Percentiles rank a stretch among this genome's conserved stretches.
phyloP scores from a whole-genome alignment of 2,797 vertebrate species.

The Rachycentron canadum region DNA sequence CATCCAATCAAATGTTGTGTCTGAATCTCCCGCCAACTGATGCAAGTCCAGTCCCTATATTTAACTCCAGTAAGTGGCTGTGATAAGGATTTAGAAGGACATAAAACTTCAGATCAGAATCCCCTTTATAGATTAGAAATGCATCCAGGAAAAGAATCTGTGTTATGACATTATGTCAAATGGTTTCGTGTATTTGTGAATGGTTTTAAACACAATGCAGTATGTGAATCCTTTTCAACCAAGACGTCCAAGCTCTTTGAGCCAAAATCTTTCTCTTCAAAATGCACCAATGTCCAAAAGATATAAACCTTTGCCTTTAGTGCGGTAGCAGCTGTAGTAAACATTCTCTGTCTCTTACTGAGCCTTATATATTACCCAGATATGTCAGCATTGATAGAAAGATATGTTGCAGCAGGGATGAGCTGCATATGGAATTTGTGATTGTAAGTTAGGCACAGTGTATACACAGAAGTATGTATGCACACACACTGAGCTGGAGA shows the following conservation, averaged over 20 bases:
- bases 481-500: constrained; percentile 10
- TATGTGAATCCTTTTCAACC: constrained; percentile 19
- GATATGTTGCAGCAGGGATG: constrained; percentile 49
- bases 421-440: constrained; percentile 36
- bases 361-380: constrained; percentile 43
- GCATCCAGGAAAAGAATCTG: constrained; percentile 25
- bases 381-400: constrained; percentile 35
- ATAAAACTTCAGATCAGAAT: constrained; percentile 21
- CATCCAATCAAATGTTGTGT: neutral
- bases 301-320: constrained; percentile 37
- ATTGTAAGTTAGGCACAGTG: constrained; percentile 7
- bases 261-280: constrained; percentile 38
- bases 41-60: neutral
- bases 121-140: constrained; percentile 25
- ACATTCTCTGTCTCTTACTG: constrained; percentile 16
- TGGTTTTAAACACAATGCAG: constrained; percentile 33
- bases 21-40: neutral
- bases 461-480: neutral
- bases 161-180: constrained; percentile 31
- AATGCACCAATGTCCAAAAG: constrained; percentile 34
- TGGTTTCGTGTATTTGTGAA: constrained; percentile 30
- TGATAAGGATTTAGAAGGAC: neutral
- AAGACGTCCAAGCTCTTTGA: neutral
- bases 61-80: neutral
- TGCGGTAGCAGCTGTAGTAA: constrained; percentile 36